phyloP scores from a whole-genome alignment of 2,888 invertebrate genomes.

The Torymus aiolomorphi region DNA sequence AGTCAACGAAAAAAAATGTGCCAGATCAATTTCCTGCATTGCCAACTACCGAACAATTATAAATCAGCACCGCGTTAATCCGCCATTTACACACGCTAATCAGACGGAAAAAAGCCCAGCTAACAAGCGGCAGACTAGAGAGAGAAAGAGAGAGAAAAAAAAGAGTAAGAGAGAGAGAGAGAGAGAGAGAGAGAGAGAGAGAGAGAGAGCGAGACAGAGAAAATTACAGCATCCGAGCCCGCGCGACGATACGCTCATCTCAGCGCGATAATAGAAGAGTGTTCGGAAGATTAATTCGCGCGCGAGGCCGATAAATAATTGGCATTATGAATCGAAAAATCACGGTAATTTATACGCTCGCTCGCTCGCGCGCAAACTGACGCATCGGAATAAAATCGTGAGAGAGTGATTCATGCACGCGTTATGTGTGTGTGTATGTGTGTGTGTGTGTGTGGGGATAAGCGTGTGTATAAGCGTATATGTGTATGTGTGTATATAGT shows the following conservation, averaged over 20 bases:
- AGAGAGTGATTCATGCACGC: constrained; percentile 48
- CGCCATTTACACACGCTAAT: not conserved
- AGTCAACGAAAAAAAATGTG: not conserved
- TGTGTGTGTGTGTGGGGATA: no score
- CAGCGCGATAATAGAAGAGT: constrained; percentile 29
- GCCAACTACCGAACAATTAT: constrained; percentile 10
- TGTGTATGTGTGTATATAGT: not conserved
- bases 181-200: not conserved
- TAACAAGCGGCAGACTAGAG: not conserved
- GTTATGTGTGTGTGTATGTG: no score
- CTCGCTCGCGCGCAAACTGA: constrained; percentile 9
- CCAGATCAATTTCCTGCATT: constrained; percentile 23
- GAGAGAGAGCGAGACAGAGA: not conserved
- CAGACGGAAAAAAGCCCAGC: no score
- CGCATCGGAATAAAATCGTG: constrained; percentile 51
- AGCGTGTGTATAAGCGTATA: no score
- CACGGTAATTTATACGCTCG: constrained; percentile 31
- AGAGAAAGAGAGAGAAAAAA: constrained; percentile 2
- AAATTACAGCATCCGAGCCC: constrained; percentile 3
- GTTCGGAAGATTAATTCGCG: constrained; percentile 42
- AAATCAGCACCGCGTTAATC: constrained; percentile 15
- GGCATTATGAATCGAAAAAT: constrained; percentile 44
- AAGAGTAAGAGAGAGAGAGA: constrained; percentile 10
- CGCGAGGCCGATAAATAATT: constrained; percentile 37
- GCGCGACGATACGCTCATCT: not conserved